Evolutionary conservation across 2,888 invertebrate genomes (phyloP).

Genomic region (Andrena chrysosceles): DNA sequence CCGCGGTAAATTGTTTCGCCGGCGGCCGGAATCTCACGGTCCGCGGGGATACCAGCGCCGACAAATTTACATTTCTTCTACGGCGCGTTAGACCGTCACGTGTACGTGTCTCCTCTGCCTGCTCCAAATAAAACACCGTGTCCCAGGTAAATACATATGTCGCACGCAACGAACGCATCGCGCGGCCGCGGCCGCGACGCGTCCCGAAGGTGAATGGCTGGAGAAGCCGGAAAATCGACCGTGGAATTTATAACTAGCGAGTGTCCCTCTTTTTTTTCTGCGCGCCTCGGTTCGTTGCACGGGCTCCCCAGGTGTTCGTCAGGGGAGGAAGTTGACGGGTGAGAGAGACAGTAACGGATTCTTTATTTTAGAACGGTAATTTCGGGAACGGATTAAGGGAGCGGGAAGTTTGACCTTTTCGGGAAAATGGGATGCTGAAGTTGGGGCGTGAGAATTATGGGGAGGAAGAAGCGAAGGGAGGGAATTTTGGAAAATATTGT

Average conservation of each 20-base stretch:
- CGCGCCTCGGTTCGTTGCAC: slow-evolving; percentile 15
- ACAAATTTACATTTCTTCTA: slow-evolving; percentile 54
- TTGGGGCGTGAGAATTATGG: no score
- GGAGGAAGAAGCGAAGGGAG: no score
- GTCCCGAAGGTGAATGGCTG: slow-evolving; percentile 29
- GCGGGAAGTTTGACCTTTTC: background rate
- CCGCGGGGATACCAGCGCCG: slow-evolving; percentile 3
- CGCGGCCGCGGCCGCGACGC: background rate
- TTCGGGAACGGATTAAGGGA: background rate
- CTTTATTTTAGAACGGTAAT: slow-evolving; percentile 34
- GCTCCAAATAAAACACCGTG: slow-evolving; percentile 4
- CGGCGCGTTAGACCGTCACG: slow-evolving; percentile 26
- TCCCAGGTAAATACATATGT: slow-evolving; percentile 35
- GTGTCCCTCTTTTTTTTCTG: slow-evolving; percentile 15
- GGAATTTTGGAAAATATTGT: no score
- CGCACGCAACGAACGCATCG: slow-evolving; percentile 44
- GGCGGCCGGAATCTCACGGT: slow-evolving; percentile 23
- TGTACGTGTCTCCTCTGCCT: background rate
- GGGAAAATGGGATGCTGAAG: background rate
- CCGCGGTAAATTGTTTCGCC: slow-evolving; percentile 52
- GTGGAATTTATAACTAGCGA: slow-evolving; percentile 48
- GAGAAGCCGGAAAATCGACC: slow-evolving; percentile 53
- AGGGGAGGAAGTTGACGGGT: slow-evolving; percentile 11
- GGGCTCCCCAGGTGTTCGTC: slow-evolving; percentile 32
- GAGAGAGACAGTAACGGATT: slow-evolving; percentile 27